These are phyloP conservation scores for Zaprionus africanus DNA, from an alignment of 1,140 invertebrate species.

Conservation along the genomic window DNA sequence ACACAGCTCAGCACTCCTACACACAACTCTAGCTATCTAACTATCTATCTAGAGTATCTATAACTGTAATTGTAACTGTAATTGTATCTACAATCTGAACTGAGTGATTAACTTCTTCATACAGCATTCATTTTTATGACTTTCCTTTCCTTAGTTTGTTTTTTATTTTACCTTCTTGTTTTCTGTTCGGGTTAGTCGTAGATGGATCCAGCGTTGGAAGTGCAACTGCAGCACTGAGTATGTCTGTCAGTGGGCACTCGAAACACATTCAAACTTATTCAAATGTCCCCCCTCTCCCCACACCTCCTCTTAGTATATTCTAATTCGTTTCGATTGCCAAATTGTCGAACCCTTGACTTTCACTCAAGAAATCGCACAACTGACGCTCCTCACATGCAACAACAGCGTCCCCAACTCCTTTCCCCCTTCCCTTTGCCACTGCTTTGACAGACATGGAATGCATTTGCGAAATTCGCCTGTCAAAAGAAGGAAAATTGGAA, in stretches of 20 bases:
- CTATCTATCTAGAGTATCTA: slow-evolving; percentile 16
- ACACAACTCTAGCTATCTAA: neutral
- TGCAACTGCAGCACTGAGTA: neutral
- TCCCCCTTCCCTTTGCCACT: neutral
- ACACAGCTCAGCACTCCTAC: neutral
- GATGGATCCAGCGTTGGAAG: neutral
- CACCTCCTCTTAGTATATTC: neutral
- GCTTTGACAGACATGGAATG: slow-evolving; percentile 35
- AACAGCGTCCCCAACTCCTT: neutral
- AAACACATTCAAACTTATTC: slow-evolving; percentile 4
- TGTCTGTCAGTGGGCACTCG: slow-evolving; percentile 24
- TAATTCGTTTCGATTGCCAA: slow-evolving; percentile 38
- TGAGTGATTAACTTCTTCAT: slow-evolving; percentile 37
- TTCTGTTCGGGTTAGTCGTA: slow-evolving; percentile 16
- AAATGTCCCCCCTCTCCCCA: neutral
- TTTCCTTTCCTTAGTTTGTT: slow-evolving; percentile 38
- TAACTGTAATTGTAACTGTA: neutral
- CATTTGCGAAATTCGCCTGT: slow-evolving; percentile 57
- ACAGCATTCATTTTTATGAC: slow-evolving; percentile 78
- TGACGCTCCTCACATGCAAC: slow-evolving; percentile 59
- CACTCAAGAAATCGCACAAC: slow-evolving; percentile 64
- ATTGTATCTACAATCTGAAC: slow-evolving; percentile 1
- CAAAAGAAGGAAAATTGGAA: slow-evolving; percentile 9
- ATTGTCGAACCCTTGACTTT: slow-evolving; percentile 71
- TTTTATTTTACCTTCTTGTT: neutral